phyloP scores from a whole-genome alignment of 2,888 invertebrate species.

The Drosophila infuscata region DNA sequence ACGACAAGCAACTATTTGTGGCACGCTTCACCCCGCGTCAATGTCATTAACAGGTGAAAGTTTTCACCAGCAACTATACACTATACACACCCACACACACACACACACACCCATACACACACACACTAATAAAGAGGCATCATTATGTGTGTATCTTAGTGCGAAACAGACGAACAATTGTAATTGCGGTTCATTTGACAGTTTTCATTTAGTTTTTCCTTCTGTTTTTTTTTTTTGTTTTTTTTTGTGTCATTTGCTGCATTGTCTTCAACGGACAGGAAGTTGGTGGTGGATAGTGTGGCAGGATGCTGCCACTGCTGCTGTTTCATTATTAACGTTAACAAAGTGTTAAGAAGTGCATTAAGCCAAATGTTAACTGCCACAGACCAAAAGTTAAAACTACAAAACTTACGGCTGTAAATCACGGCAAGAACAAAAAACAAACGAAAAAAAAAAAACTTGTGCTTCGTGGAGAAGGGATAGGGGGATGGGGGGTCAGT shows the following conservation, averaged over 20 bases:
- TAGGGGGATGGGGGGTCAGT: neutral
- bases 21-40: constrained; percentile 29
- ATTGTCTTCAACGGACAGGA: constrained; percentile 47
- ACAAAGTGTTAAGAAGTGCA: constrained; percentile 77
- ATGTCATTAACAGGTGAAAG: constrained; percentile 76
- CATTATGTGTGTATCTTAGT: constrained; percentile 49
- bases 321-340: constrained; percentile 72
- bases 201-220: constrained; percentile 68
- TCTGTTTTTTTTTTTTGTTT: neutral
- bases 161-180: constrained; percentile 64
- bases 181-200: constrained; percentile 77
- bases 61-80: constrained; percentile 44
- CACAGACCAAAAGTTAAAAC: constrained; percentile 29
- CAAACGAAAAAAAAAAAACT: constrained; percentile 19
- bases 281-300: neutral
- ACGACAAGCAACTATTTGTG: constrained; percentile 4
- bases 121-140: constrained; percentile 32
- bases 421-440: constrained; percentile 60
- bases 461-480: neutral
- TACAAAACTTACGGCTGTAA: constrained; percentile 66
- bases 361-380: constrained; percentile 74
- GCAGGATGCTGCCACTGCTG: constrained; percentile 28
- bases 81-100: constrained; percentile 10
- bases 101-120: constrained; percentile 9
- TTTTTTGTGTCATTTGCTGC: constrained; percentile 15